Evolutionary conservation across 1,140 invertebrate genomes (phyloP).

Genomic region (Zaprionus kolodkinae): DNA sequence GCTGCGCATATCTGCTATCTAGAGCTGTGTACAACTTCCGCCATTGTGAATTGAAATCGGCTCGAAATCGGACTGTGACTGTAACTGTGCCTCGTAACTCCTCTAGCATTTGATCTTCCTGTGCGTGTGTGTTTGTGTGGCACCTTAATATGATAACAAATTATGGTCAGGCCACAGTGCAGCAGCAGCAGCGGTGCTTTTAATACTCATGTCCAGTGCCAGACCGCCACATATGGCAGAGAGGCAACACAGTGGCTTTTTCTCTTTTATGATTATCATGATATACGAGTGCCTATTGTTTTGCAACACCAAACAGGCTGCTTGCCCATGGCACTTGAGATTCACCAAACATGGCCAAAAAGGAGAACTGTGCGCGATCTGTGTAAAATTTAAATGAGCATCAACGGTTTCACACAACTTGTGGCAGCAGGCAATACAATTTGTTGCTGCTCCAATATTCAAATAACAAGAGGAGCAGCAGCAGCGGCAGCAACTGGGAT

Average conservation of each 20-base stretch:
- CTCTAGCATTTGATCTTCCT: background rate
- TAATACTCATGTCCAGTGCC: slow-evolving; percentile 57
- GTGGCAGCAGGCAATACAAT: slow-evolving; percentile 69
- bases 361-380: slow-evolving; percentile 55
- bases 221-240: slow-evolving; percentile 53
- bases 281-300: slow-evolving; percentile 81
- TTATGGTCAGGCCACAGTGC: slow-evolving; percentile 64
- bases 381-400: slow-evolving; percentile 81
- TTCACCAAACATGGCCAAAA: slow-evolving; percentile 72
- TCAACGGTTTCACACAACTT: slow-evolving; percentile 51
- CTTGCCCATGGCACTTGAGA: slow-evolving; percentile 34
- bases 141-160: slow-evolving; percentile 81
- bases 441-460: slow-evolving; percentile 55
- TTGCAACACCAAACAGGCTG: slow-evolving; percentile 54
- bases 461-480: slow-evolving; percentile 38
- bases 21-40: slow-evolving; percentile 37
- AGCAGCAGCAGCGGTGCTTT: slow-evolving; percentile 60
- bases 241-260: slow-evolving; percentile 42
- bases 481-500: slow-evolving; percentile 42
- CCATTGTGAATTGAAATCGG: slow-evolving; percentile 39
- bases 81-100: background rate
- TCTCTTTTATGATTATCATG: slow-evolving; percentile 80
- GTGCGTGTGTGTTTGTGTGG: slow-evolving; percentile 41
- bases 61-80: slow-evolving; percentile 52
- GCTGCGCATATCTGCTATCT: background rate